Conservation (phyloP, 2,113 vertebrate genomes). For the Athene cunicularia region DNA sequence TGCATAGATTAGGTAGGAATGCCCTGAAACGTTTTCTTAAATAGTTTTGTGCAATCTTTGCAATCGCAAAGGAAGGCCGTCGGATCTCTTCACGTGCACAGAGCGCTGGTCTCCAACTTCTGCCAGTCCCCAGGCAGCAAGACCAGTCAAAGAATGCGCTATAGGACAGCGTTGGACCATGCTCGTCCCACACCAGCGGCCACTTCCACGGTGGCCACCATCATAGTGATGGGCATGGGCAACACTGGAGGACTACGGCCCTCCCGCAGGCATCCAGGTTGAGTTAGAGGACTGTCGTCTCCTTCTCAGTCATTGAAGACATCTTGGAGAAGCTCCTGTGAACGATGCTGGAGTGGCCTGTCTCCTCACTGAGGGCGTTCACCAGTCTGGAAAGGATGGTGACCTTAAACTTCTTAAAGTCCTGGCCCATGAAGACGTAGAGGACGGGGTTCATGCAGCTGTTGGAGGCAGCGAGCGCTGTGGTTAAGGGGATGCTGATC, state of each 20-base stretch:
- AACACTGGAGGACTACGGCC: neutral
- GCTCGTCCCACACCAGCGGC: neutral
- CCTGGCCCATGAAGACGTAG: conserved; percentile 95
- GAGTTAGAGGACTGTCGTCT: conserved; percentile 63
- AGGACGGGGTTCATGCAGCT: conserved; percentile 95
- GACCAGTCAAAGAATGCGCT: neutral
- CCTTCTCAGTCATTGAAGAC: conserved; percentile 74
- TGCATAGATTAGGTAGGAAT: rapidly evolving
- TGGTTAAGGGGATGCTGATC: conserved; percentile 71
- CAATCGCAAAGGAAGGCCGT: neutral
- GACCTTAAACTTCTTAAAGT: conserved; percentile 86
- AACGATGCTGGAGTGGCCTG: conserved; percentile 61
- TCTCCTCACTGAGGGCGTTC: conserved; percentile 79
- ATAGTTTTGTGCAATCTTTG: neutral
- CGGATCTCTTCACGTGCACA: neutral
- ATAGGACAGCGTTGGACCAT: neutral
- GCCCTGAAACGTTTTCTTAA: neutral
- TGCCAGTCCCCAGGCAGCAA: neutral
- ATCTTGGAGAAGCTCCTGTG: conserved; percentile 77
- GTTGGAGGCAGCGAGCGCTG: conserved; percentile 82
- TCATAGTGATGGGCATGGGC: neutral
- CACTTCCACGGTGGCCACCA: neutral
- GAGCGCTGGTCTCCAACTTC: rapidly evolving
- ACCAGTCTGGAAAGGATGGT: conserved; percentile 75
- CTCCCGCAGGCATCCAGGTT: neutral